These are phyloP conservation scores for Ophion ellenae DNA, from an alignment of 2,888 invertebrate genomes.

Conservation along the genomic window DNA sequence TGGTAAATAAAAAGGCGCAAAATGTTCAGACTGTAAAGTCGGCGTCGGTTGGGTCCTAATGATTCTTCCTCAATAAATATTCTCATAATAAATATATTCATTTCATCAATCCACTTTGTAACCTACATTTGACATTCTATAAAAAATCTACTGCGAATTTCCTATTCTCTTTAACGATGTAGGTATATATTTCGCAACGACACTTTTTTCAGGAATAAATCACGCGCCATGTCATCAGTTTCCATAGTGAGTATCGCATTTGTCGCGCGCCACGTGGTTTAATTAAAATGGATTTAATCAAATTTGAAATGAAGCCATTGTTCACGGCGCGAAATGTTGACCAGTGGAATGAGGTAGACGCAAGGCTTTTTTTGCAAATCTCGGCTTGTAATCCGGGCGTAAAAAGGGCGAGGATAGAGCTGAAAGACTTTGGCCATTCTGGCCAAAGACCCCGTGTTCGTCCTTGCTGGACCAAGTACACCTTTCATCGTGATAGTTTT, in stretches of 20 bases:
- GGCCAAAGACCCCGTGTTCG: constrained; percentile 19
- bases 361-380: constrained; percentile 2
- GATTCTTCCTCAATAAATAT: too few relatives aligned
- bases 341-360: neutral
- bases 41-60: too few relatives aligned
- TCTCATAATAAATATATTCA: too few relatives aligned
- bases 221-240: neutral
- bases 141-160: too few relatives aligned
- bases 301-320: neutral
- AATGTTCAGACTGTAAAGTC: neutral
- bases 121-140: too few relatives aligned
- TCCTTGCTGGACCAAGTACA: constrained; percentile 13
- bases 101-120: too few relatives aligned
- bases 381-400: constrained; percentile 1
- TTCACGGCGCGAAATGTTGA: neutral
- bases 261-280: neutral
- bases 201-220: neutral
- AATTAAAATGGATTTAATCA: neutral
- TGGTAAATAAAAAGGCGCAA: neutral
- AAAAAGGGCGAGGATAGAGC: constrained; percentile 23
- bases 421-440: constrained; percentile 26
- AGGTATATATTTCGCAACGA: too few relatives aligned
- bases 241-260: neutral
- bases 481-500: constrained; percentile 33
- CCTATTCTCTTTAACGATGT: too few relatives aligned